Percentiles rank a stretch among this genome's conserved stretches.
phyloP scores from a whole-genome alignment of 2,888 invertebrate species.

The Ceramica pisi region DNA sequence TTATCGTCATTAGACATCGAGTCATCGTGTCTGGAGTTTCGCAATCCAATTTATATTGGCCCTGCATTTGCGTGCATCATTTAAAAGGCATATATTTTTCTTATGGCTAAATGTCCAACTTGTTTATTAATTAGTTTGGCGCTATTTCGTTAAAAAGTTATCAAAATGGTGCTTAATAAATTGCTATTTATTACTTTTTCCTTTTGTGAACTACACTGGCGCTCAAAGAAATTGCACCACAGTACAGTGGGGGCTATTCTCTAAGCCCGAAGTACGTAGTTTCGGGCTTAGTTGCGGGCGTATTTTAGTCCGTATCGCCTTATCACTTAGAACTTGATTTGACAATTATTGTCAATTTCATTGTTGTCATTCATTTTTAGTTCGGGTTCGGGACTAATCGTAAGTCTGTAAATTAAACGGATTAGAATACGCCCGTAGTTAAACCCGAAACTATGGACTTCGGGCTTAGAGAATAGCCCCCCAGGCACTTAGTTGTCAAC shows the following conservation, averaged over 20 bases:
- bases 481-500: no score
- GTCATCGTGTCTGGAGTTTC: not conserved
- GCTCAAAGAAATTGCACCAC: not conserved
- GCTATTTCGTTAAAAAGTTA: not conserved
- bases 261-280: no score
- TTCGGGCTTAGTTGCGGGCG: no score
- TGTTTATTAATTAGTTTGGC: not conserved
- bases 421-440: no score
- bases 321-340: no score
- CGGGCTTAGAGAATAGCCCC: no score
- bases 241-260: not conserved
- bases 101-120: not conserved
- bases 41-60: not conserved
- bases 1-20: not conserved
- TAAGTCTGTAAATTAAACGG: no score
- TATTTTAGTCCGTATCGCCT: no score
- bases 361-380: no score
- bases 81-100: not conserved
- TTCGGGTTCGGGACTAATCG: no score
- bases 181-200: not conserved
- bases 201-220: not conserved
- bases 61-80: not conserved
- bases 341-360: no score
- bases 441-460: no score
- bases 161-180: not conserved